Evolutionary conservation across 2,888 invertebrate genomes (phyloP).

Genomic region (Erebia aethiops): DNA sequence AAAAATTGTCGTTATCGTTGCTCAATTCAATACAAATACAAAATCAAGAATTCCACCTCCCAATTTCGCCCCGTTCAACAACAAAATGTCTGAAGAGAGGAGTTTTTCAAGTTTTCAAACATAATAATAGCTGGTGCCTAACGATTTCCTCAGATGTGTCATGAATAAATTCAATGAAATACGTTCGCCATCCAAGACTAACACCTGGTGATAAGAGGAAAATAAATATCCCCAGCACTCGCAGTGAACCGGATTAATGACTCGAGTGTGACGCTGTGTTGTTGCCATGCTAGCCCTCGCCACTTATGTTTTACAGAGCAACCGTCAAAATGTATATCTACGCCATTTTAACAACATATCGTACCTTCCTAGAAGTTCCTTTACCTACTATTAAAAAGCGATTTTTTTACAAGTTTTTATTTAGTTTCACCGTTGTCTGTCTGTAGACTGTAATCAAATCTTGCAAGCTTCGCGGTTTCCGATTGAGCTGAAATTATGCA

Average conservation of each 20-base stretch:
- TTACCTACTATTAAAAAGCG: too few species aligned
- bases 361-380: background rate
- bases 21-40: background rate
- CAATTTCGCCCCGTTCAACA: constrained; percentile 10
- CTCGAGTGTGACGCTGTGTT: constrained; percentile 23
- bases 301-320: constrained; percentile 11
- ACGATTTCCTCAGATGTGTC: constrained; percentile 39
- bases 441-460: too few species aligned
- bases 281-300: constrained; percentile 21
- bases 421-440: too few species aligned
- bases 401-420: too few species aligned
- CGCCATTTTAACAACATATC: background rate
- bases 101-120: constrained; percentile 31
- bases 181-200: constrained; percentile 30
- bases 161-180: constrained; percentile 40
- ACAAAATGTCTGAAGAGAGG: constrained; percentile 23
- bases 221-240: constrained; percentile 37
- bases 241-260: constrained; percentile 36
- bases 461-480: too few species aligned
- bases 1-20: constrained; percentile 8
- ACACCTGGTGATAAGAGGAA: constrained; percentile 39
- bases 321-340: constrained; percentile 2
- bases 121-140: constrained; percentile 36
- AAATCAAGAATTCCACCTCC: constrained; percentile 16
- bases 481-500: too few species aligned